Percentiles rank a stretch among this genome's conserved stretches.
Evolutionary conservation across 2,888 invertebrate species (phyloP).

Genomic region (Nemapogon koenigi): DNA sequence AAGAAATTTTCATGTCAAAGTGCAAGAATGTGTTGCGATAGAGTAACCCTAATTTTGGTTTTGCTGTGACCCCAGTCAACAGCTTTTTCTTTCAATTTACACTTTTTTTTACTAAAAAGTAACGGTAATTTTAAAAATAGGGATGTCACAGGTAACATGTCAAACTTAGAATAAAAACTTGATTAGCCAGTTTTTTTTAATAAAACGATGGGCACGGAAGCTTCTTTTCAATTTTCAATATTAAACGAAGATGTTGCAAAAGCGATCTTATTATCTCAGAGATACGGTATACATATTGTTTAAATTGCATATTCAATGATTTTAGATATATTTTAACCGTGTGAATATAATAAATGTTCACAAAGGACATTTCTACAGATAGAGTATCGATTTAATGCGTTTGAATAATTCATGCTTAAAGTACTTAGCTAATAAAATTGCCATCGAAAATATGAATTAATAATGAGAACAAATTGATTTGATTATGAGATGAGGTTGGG

Average conservation of each 20-base stretch:
- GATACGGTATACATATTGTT: too few species aligned
- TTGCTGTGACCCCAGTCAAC: conserved; percentile 61
- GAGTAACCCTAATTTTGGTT: conserved; percentile 57
- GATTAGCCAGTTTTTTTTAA: conserved; percentile 52
- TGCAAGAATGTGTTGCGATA: conserved; percentile 53
- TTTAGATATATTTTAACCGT: conserved; percentile 2
- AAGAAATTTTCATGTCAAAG: conserved; percentile 53
- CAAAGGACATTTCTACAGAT: not conserved
- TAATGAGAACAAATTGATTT: conserved; percentile 33
- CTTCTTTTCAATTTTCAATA: conserved; percentile 42
- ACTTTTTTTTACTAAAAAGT: conserved; percentile 47
- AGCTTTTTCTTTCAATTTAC: conserved; percentile 46
- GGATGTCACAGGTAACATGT: conserved; percentile 48
- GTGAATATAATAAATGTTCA: conserved; percentile 10
- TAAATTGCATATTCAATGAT: not conserved
- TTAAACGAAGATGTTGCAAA: too few species aligned
- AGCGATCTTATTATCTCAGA: too few species aligned
- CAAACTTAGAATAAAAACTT: conserved; percentile 57
- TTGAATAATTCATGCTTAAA: conserved; percentile 2
- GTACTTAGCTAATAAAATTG: not conserved
- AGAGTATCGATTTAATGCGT: not conserved
- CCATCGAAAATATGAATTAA: conserved; percentile 3
- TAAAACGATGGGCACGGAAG: conserved; percentile 32
- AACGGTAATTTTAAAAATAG: conserved; percentile 48
- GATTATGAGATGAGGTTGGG: conserved; percentile 26